Base-by-base conservation (phyloP, 2,113 vertebrate species). In the Mirza zaza region DNA sequence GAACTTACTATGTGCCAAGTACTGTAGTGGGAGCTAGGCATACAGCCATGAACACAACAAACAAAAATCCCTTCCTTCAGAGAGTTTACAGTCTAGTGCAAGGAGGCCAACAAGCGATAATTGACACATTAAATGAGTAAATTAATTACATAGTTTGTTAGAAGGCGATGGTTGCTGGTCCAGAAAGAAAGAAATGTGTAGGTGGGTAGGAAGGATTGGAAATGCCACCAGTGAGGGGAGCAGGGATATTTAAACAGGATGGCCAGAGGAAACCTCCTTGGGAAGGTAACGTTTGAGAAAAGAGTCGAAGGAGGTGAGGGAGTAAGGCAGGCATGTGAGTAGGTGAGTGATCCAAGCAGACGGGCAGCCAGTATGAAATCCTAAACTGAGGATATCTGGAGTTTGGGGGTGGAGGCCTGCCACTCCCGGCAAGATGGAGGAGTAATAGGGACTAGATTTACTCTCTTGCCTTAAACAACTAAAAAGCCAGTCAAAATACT, bases 61-160 rank as follows among this genome's bases (percentile, higher is more conserved):
- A 91, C 17, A 70, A 13, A 92, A 92, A 61, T 73, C 21, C 13
- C 34, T 91, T 81, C 61, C 91, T 95, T 80, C 82, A 70, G 57
- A 93, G 59, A 91, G 42, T 55, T 42, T 82, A 59, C 36, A 42
- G 2, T 42, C 65, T 39, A 65, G 50, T n/a, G 6, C 67, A 71
- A 52, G 14, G 75, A 65, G 14, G 57, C 17, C 61, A n/a, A 34
- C 8, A 27, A 59, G 20, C 75, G 18, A 7, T 90, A 48, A 32
- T 48, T 14, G 9, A 45, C 48, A 52, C 65, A 59, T 42, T 63
- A 76, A 80, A 70, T 71, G 59, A 34, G 91, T 32, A 50, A 91
- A 81, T 48, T 42, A 70, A 81, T 48, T 42, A 70, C 14, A 59
- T 79, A 34, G 65, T 25, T 1, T 61, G 77, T 73, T 34, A 88